phyloP scores from a whole-genome alignment of 1,140 invertebrate species.

The Lysiphlebus fabarum region DNA sequence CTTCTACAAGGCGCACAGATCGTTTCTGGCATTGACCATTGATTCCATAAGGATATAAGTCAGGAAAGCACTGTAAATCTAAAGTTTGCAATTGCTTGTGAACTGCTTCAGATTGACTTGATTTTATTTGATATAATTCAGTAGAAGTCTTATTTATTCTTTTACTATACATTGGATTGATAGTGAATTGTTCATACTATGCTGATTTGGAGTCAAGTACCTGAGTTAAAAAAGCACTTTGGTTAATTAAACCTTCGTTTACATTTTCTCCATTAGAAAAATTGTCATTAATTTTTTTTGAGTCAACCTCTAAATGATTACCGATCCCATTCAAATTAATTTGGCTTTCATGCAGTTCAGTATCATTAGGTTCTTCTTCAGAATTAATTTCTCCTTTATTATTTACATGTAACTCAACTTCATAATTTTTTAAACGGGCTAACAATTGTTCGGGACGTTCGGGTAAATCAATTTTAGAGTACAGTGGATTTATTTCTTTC shows the following conservation, averaged over 20 bases:
- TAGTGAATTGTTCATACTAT: slow-evolving; percentile 38
- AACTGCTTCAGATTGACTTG: slow-evolving; percentile 30
- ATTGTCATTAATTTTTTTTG: too few species aligned
- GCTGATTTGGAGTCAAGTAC: too few species aligned
- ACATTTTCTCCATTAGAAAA: too few species aligned
- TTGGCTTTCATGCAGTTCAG: too few species aligned
- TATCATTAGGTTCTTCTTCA: too few species aligned
- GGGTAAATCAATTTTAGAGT: slow-evolving; percentile 2
- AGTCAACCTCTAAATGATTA: too few species aligned
- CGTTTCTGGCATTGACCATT: slow-evolving; percentile 33
- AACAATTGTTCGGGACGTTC: slow-evolving; percentile 4
- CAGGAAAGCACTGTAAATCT: slow-evolving; percentile 39
- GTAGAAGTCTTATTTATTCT: slow-evolving; percentile 32
- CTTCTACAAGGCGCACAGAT: slow-evolving; percentile 25
- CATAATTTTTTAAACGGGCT: not conserved
- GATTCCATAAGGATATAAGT: slow-evolving; percentile 35
- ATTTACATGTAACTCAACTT: slow-evolving; percentile 5
- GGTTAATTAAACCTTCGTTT: too few species aligned
- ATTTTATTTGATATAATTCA: slow-evolving; percentile 37
- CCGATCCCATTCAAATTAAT: not conserved
- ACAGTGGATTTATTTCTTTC: slow-evolving; percentile 5
- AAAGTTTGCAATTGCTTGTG: slow-evolving; percentile 30
- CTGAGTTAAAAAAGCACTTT: too few species aligned
- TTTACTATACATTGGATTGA: slow-evolving; percentile 36
- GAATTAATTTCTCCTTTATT: slow-evolving; percentile 2